Conservation (phyloP, 2,113 vertebrate genomes). For the Sterna hirundo region DNA sequence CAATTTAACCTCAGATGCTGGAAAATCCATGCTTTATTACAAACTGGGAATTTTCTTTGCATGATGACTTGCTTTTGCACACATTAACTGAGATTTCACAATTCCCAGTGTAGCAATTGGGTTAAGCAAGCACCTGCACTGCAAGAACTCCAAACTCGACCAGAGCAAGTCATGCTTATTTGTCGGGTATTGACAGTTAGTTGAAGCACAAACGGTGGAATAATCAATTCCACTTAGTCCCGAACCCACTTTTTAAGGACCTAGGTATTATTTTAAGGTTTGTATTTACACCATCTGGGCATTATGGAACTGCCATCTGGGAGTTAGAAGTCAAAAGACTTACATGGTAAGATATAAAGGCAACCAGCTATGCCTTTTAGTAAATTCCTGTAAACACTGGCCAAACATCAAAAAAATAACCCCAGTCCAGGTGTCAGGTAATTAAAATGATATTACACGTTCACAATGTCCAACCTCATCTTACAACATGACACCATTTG, state of each 20-base stretch:
- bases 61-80: slow-evolving; percentile 61
- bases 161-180: slow-evolving; percentile 15
- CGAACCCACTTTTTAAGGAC: neutral
- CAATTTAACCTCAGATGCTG: slow-evolving; percentile 59
- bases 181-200: slow-evolving; percentile 20
- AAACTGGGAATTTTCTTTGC: slow-evolving; percentile 62
- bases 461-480: neutral
- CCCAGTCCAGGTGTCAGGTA: neutral
- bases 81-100: slow-evolving; percentile 50
- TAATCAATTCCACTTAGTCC: neutral
- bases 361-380: neutral
- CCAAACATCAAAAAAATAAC: neutral
- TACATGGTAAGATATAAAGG: neutral
- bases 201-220: neutral
- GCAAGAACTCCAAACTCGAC: neutral
- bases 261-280: neutral
- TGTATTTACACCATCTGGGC: neutral
- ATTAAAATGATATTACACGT: neutral
- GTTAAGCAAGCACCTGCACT: slow-evolving; percentile 67
- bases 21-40: slow-evolving; percentile 65
- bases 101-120: slow-evolving; percentile 58
- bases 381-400: neutral
- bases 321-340: neutral
- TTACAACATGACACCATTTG: neutral
- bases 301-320: neutral